A percentile compares a stretch with the other conserved stretches of the same genome.
phyloP scores from a whole-genome alignment of 2,888 invertebrate species.

The Macrosoma leucophasiata region DNA sequence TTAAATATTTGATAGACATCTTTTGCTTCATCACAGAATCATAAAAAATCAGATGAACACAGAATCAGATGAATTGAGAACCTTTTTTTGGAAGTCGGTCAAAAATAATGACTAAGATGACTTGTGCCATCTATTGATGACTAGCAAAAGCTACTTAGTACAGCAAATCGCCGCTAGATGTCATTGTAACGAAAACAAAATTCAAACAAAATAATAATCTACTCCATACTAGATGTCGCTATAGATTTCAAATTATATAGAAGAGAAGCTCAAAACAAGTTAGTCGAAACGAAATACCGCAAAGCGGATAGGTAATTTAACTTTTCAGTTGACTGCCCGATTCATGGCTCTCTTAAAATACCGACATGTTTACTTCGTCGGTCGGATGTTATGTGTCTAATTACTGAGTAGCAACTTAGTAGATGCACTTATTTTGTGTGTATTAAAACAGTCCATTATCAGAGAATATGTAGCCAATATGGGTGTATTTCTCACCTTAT shows the following conservation, averaged over 20 bases:
- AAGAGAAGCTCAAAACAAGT: conserved; percentile 21
- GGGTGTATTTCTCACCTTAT: no score
- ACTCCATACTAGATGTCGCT: conserved; percentile 37
- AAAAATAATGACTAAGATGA: no score
- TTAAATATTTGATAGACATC: no score
- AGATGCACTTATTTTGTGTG: conserved; percentile 17
- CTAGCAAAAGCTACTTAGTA: conserved; percentile 3
- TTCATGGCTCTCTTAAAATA: conserved; percentile 45
- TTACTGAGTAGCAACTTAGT: conserved; percentile 24
- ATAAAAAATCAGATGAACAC: no score
- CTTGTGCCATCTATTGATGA: conserved; percentile 18
- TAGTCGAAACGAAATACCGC: conserved; percentile 22
- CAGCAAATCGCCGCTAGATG: conserved; percentile 38
- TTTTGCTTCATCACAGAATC: no score
- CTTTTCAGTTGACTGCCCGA: conserved; percentile 44
- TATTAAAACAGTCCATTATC: conserved; percentile 19
- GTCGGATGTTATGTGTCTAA: conserved; percentile 33
- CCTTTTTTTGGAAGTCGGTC: no score
- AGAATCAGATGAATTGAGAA: no score
- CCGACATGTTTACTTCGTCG: conserved; percentile 36
- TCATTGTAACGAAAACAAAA: no score
- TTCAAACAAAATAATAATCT: no score
- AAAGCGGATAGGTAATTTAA: conserved; percentile 31
- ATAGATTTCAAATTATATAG: conserved; percentile 1
- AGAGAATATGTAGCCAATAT: no score